phyloP scores from a whole-genome alignment of 2,888 invertebrate species.

The Bibio marci region DNA sequence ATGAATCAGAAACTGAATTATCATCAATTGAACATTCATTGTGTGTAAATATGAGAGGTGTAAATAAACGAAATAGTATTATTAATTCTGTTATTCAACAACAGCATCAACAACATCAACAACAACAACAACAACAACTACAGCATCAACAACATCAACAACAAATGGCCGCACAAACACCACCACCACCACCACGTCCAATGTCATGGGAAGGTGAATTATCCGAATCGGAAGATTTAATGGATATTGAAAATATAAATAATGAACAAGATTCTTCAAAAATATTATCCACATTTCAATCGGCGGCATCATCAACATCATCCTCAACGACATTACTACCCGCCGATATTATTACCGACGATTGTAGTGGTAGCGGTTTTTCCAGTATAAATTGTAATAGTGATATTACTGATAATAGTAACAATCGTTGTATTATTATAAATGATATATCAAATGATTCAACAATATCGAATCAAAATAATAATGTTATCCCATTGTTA shows the following conservation, averaged over 20 bases:
- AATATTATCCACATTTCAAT: background rate
- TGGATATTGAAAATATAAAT: conserved; percentile 23
- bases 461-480: too few species aligned
- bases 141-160: too few species aligned
- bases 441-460: too few species aligned
- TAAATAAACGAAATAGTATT: too few species aligned
- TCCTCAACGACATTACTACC: background rate
- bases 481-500: too few species aligned
- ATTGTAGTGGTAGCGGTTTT: too few species aligned
- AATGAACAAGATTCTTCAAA: conserved; percentile 1
- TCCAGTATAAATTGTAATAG: too few species aligned
- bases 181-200: conserved; percentile 42
- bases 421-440: too few species aligned
- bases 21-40: conserved; percentile 24
- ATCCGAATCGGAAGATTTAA: conserved; percentile 62
- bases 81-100: too few species aligned
- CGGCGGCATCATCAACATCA: background rate
- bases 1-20: conserved; percentile 27
- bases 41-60: too few species aligned
- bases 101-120: background rate
- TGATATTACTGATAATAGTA: too few species aligned
- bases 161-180: conserved; percentile 30
- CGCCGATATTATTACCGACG: too few species aligned
- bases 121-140: conserved; percentile 20
- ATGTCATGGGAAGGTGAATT: conserved; percentile 94